A percentile compares a stretch with the other conserved stretches of the same genome.
Conservation (phyloP, 2,797 vertebrate species). For the Prionace glauca region DNA sequence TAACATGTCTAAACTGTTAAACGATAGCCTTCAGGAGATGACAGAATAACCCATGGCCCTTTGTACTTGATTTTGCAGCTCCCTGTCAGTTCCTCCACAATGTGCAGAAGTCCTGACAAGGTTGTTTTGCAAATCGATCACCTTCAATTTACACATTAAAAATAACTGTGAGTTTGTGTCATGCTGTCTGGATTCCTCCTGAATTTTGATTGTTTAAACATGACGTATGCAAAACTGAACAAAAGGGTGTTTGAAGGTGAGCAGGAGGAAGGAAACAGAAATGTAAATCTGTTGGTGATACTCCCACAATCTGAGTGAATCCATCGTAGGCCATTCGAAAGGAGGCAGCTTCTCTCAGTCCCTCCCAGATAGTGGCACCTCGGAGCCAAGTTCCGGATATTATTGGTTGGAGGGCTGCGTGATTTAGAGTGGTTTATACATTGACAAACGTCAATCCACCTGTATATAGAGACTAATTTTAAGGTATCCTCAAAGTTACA, state of each 20-base stretch:
- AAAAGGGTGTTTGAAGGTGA: neutral
- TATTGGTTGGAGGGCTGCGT: neutral
- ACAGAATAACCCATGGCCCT: neutral
- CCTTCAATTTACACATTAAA: neutral
- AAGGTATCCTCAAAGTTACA: neutral
- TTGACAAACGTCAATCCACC: neutral
- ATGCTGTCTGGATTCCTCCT: neutral
- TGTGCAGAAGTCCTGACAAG: neutral
- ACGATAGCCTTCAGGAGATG: neutral
- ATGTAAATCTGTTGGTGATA: neutral
- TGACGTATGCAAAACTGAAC: neutral
- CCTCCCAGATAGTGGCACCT: neutral
- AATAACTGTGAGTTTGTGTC: neutral
- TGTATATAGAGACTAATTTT: neutral
- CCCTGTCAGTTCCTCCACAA: neutral
- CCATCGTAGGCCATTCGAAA: neutral
- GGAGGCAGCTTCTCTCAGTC: neutral
- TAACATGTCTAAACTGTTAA: neutral
- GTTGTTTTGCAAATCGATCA: neutral
- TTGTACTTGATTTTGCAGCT: neutral
- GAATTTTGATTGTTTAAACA: neutral
- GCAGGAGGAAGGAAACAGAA: neutral
- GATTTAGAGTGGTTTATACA: neutral
- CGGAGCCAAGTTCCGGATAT: neutral
- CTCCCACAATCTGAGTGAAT: neutral